Conservation (phyloP, 2,797 vertebrate genomes). For the Esox lucius region DNA sequence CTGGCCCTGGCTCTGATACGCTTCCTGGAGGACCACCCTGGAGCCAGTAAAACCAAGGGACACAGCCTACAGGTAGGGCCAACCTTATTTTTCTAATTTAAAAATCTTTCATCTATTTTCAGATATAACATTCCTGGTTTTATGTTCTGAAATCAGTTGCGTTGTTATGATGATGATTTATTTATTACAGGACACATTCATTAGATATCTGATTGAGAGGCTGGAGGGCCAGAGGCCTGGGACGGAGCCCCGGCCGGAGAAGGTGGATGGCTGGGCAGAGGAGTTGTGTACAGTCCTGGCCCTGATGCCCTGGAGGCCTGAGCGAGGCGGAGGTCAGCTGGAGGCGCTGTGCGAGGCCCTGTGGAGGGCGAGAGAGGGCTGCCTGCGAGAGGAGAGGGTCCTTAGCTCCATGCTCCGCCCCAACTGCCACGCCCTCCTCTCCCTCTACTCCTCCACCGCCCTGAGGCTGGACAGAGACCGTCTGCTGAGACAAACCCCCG, state of each 20-base stretch:
- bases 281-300: constrained; percentile 79
- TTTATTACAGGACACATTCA: constrained; percentile 65
- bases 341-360: constrained; percentile 82
- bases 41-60: constrained; percentile 25
- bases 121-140: background rate
- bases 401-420: constrained; percentile 84
- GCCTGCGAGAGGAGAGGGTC: constrained; percentile 82
- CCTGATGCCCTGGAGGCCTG: constrained; percentile 74
- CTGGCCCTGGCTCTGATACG: constrained; percentile 79
- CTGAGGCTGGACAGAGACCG: constrained; percentile 78
- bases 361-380: constrained; percentile 73
- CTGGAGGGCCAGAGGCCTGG: constrained; percentile 62
- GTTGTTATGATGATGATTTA: background rate
- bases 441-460: constrained; percentile 77
- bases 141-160: background rate
- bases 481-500: constrained; percentile 63
- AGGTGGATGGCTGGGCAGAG: constrained; percentile 61
- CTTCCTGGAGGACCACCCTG: constrained; percentile 68
- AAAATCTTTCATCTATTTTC: background rate
- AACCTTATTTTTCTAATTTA: background rate
- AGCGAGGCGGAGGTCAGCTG: constrained; percentile 66
- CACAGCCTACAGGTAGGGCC: constrained; percentile 62
- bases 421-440: constrained; percentile 68
- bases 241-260: constrained; percentile 54
- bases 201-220: constrained; percentile 78